These are phyloP conservation scores for Drosophila bocqueti DNA, from an alignment of 1,140 invertebrate genomes.

Conservation along the genomic window DNA sequence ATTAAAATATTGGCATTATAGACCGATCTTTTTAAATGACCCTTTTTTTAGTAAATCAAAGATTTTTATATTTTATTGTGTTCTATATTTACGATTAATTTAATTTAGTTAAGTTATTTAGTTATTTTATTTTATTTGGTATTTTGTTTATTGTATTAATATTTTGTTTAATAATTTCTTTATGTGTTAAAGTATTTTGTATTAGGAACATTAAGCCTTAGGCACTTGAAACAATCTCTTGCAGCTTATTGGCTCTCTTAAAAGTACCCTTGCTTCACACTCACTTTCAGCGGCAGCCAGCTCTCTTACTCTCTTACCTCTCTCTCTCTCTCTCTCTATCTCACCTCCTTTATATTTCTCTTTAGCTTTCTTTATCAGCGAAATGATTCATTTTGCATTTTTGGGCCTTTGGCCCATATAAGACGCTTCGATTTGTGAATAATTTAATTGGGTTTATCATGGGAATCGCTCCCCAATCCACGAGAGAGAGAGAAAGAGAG, in stretches of 20 bases:
- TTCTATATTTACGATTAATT: not conserved
- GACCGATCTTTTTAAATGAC: too few relatives aligned
- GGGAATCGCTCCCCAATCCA: not conserved
- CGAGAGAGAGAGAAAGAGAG: not conserved
- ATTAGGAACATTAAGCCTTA: not conserved
- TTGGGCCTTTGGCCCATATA: conserved; percentile 1
- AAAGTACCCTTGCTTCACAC: not conserved
- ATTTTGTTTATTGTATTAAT: not conserved
- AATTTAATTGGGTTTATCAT: conserved; percentile 1
- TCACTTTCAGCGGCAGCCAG: not conserved
- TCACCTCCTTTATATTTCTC: not conserved
- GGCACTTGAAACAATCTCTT: not conserved
- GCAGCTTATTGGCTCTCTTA: conserved; percentile 2
- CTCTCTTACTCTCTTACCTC: not conserved
- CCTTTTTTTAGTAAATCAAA: too few relatives aligned
- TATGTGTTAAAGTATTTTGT: not conserved
- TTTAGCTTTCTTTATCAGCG: not conserved
- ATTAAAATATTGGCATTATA: too few relatives aligned
- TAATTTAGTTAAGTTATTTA: not conserved
- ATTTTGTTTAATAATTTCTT: too few relatives aligned
- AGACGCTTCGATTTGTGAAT: not conserved
- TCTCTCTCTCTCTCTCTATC: not conserved
- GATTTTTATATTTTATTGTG: too few relatives aligned
- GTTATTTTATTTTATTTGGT: not conserved
- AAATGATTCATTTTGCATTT: conserved; percentile 3